These are phyloP conservation scores for Notechis scutatus DNA, from an alignment of 2,113 vertebrate species.

Conservation along the genomic window DNA sequence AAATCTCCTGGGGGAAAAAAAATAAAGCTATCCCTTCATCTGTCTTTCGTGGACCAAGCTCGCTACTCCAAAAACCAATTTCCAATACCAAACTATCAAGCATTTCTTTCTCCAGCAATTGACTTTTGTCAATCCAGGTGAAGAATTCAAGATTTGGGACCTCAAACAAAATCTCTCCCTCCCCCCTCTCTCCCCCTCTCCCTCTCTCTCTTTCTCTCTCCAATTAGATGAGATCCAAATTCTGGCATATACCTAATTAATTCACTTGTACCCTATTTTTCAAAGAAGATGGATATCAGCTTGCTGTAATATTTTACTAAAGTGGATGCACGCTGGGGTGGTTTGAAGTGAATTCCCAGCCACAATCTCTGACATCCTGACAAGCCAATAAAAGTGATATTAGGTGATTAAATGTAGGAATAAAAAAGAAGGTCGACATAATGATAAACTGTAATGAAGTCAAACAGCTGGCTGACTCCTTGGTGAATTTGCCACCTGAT, in stretches of 20 bases:
- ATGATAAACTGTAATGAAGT: conserved; percentile 69
- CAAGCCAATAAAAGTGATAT: conserved; percentile 69
- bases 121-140: conserved; percentile 24
- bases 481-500: conserved; percentile 70
- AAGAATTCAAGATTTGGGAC: conserved; percentile 29
- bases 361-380: conserved; percentile 54
- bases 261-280: conserved; percentile 66
- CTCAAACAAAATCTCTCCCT: conserved; percentile 8
- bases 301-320: conserved; percentile 66
- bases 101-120: conserved; percentile 31
- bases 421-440: conserved; percentile 62
- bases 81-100: conserved; percentile 43
- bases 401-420: conserved; percentile 67
- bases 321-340: conserved; percentile 43
- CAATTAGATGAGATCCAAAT: conserved; percentile 62
- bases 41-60: conserved; percentile 10
- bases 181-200: no score
- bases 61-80: conserved; percentile 32
- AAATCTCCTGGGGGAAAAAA: not conserved
- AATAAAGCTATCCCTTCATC: not conserved
- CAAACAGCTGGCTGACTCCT: conserved; percentile 62
- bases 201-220: not conserved
- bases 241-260: conserved; percentile 63
- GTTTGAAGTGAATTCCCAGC: conserved; percentile 56
- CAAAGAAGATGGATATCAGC: conserved; percentile 55